Evolutionary conservation across 2,797 vertebrate genomes (phyloP).

Genomic region (Molossus alvarezi): DNA sequence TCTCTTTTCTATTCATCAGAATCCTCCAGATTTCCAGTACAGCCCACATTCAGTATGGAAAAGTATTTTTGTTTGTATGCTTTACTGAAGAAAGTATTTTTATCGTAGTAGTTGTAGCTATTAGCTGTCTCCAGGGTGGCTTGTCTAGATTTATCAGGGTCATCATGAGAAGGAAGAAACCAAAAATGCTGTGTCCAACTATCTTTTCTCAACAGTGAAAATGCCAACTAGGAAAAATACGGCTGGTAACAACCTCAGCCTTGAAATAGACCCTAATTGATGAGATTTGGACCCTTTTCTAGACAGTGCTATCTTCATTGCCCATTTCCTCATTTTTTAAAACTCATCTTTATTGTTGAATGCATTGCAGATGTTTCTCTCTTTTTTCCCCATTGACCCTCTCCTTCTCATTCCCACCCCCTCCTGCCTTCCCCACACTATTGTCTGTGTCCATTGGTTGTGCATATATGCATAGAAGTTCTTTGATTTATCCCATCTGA

Average conservation of each 20-base stretch:
- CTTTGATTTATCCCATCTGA: too few relatives aligned
- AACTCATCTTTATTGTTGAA: not conserved
- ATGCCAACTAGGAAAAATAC: not conserved
- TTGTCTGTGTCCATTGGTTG: too few relatives aligned
- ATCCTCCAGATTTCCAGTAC: not conserved
- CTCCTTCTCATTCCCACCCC: too few relatives aligned
- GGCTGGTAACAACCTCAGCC: not conserved
- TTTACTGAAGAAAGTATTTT: conserved; percentile 22
- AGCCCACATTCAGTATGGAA: not conserved
- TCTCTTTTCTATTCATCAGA: not conserved
- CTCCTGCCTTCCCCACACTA: too few relatives aligned
- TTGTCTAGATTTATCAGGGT: not conserved
- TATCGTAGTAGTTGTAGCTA: not conserved
- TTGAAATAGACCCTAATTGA: not conserved
- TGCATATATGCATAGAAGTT: too few relatives aligned
- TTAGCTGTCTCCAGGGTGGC: not conserved
- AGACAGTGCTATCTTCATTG: not conserved
- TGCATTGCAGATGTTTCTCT: too few relatives aligned
- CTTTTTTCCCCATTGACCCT: too few relatives aligned
- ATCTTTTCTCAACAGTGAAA: not conserved
- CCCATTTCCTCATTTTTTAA: not conserved
- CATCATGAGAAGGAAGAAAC: not conserved
- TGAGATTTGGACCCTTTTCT: not conserved
- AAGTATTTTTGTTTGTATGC: not conserved
- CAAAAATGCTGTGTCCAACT: not conserved